Evolutionary conservation across 2,888 invertebrate species (phyloP), one percentile per base, ranked within the genome.

Genomic region (Adineta ricciae): DNA sequence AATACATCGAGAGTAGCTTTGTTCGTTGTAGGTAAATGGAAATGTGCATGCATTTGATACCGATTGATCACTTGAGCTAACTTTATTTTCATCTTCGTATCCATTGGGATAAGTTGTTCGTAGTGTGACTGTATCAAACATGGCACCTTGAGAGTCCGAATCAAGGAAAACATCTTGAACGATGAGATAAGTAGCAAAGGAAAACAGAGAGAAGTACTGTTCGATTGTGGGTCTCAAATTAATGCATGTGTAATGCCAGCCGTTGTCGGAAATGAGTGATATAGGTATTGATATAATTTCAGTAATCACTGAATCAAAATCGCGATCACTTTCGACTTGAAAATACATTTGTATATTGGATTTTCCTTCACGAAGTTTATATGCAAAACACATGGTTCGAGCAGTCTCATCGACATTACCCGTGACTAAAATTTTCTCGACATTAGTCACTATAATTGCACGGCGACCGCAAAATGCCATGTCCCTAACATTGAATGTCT

Each of bases 181-280:
- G 38, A 82, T 38, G 14, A 36, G 21, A 11, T 32, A 56, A 32
- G 19, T n/a, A 19, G 21, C 16, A n/a, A 21, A 85, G 46, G 50
- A 16, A 1, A 41, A 24, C n/a, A 32, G 46, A n/a, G 27, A 46
- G 11, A 11, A 46, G 11, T 8, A 46, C 11, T 5, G 5, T 46
- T 46, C 46, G 11, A 46, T 46, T 11, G 11, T 46, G 36, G 5
- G 5, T 49, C 11, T 5, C 7, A 83, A 24, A 49, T 85, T 64
- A 27, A 83, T 24, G 24, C 85, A 85, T 36, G 11, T 36, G 32
- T 85, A 85, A 83, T 85, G 85, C 85, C 85, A 85, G 9, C 50
- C 8, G 9, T 32, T 19, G 50, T 85, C 85, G 7, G 85, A 64
- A 19, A 24, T 78, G 36, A 52, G 5, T 19, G 27, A 19, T 7